Evolutionary conservation across 1,140 invertebrate species (phyloP).

Genomic region (Proales similis): DNA sequence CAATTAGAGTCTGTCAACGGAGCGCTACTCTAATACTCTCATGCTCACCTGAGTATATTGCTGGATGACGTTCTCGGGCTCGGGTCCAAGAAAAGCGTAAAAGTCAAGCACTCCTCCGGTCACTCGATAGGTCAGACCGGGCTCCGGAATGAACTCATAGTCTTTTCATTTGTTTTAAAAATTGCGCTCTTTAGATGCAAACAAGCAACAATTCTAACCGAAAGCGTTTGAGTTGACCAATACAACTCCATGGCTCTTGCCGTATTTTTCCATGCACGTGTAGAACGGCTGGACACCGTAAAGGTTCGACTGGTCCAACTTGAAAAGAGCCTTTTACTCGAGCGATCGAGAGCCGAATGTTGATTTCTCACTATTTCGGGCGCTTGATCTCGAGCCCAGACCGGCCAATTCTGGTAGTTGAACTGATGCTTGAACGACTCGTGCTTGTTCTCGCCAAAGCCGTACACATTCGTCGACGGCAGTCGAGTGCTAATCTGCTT

Average conservation of each 20-base stretch:
- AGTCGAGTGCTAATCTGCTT: constrained; percentile 39
- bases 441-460: constrained; percentile 38
- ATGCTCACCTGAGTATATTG: constrained; percentile 33
- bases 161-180: no score
- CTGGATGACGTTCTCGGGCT: constrained; percentile 48
- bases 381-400: constrained; percentile 28
- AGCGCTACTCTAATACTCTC: no score
- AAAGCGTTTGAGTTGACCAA: constrained; percentile 47
- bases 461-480: constrained; percentile 37
- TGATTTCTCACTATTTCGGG: no score
- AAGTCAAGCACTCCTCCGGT: constrained; percentile 53
- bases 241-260: constrained; percentile 50
- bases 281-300: constrained; percentile 60
- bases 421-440: constrained; percentile 12
- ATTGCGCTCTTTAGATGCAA: no score
- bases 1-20: no score
- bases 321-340: no score
- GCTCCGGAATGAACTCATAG: constrained; percentile 39
- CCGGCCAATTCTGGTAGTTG: constrained; percentile 25
- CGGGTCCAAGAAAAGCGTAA: constrained; percentile 55
- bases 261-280: constrained; percentile 57
- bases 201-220: no score
- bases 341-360: no score
- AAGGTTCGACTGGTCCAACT: constrained; percentile 20
- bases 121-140: constrained; percentile 46